Percentiles rank a stretch among this genome's conserved stretches.
Conservation (phyloP, 2,888 invertebrate genomes). For the Cephus spinipes region DNA sequence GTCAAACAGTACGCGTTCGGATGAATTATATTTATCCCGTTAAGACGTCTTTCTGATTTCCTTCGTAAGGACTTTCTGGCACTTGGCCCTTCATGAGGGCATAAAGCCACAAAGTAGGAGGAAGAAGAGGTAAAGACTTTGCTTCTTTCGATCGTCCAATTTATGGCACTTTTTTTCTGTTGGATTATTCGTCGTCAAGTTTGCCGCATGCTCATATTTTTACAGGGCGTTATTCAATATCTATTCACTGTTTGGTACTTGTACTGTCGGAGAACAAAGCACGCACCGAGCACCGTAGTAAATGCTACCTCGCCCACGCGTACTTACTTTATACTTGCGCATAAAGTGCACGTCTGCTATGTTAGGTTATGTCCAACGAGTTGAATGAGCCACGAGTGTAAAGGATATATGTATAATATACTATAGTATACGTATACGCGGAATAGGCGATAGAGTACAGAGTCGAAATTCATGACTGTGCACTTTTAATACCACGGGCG, state of each 20-base stretch:
- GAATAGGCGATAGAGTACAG: background rate
- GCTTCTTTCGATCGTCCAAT: background rate
- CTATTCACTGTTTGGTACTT: background rate
- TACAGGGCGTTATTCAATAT: background rate
- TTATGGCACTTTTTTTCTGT: background rate
- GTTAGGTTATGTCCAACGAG: conserved; percentile 15
- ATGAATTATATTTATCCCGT: background rate
- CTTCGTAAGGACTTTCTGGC: background rate
- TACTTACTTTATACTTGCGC: conserved; percentile 25
- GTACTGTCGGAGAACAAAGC: background rate
- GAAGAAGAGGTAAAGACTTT: background rate
- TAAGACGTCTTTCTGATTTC: background rate
- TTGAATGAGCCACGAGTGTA: background rate
- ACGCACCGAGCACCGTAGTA: conserved; percentile 15
- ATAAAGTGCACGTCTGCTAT: conserved; percentile 18
- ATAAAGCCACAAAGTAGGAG: no score
- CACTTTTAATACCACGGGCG: background rate
- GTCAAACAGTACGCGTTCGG: no score
- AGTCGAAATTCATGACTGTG: background rate
- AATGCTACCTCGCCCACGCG: conserved; percentile 27
- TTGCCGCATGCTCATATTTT: background rate
- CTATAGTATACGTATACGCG: background rate
- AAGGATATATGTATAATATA: background rate
- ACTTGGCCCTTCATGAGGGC: no score
- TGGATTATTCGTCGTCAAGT: background rate